These are phyloP conservation scores for Muscina levida DNA, from an alignment of 2,888 invertebrate species.

Conservation along the genomic window DNA sequence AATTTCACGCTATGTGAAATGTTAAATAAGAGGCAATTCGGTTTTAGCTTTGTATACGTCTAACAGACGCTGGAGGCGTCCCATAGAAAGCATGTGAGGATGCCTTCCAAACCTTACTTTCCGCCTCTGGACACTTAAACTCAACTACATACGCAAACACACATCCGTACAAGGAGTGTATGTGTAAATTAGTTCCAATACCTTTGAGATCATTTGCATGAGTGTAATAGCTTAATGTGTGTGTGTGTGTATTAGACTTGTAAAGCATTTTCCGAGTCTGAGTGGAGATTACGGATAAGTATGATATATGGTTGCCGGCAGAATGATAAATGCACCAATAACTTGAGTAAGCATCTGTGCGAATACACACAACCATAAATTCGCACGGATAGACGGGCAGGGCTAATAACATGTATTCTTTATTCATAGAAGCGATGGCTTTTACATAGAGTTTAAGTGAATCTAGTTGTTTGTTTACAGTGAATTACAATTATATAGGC, in stretches of 20 bases:
- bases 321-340: conserved; percentile 52
- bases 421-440: conserved; percentile 3
- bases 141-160: neutral
- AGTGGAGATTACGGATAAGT: conserved; percentile 46
- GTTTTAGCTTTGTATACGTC: too few species aligned
- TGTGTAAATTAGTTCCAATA: too few species aligned
- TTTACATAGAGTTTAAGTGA: neutral
- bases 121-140: too few species aligned
- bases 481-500: conserved; percentile 73
- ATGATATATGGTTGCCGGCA: conserved; percentile 38
- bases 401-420: conserved; percentile 13
- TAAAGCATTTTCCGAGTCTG: conserved; percentile 23
- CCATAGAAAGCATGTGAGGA: too few species aligned
- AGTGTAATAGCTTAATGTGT: conserved; percentile 16
- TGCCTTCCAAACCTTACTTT: too few species aligned
- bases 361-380: neutral
- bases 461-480: conserved; percentile 42
- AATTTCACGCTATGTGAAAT: too few species aligned
- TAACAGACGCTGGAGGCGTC: too few species aligned
- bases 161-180: neutral
- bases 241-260: conserved; percentile 31
- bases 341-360: conserved; percentile 36
- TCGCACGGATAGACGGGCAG: neutral
- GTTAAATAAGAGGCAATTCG: too few species aligned
- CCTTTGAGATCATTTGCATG: neutral